A percentile compares a stretch with the other conserved stretches of the same genome.
Conservation (phyloP, 2,888 invertebrate genomes). For the Parthenolecanium corni region DNA sequence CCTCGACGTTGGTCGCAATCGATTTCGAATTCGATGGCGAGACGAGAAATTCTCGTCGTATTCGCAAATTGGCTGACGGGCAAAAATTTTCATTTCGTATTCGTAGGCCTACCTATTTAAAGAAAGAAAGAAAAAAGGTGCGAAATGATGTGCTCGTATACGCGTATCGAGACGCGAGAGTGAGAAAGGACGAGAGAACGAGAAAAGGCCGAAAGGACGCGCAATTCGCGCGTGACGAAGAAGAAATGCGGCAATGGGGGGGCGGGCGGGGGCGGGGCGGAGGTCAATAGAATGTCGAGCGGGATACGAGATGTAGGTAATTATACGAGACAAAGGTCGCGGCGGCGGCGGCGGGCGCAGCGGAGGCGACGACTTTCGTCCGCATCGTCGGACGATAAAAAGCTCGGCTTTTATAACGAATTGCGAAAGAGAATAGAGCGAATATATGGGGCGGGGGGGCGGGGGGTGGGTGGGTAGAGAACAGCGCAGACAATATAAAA, state of each 20-base stretch:
- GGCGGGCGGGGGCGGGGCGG: background rate
- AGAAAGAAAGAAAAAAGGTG: too few relatives aligned
- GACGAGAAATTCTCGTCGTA: too few relatives aligned
- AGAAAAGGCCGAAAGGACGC: background rate
- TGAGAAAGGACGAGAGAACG: background rate
- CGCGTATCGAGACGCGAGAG: too few relatives aligned
- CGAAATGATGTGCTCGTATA: too few relatives aligned
- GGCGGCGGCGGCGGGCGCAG: background rate
- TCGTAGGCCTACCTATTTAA: too few relatives aligned
- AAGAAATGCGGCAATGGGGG: background rate
- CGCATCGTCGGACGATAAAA: conserved; percentile 24
- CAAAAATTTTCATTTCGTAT: too few relatives aligned
- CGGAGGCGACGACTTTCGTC: background rate
- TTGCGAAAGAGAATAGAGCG: conserved; percentile 26
- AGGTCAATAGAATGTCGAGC: background rate
- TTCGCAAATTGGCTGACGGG: too few relatives aligned
- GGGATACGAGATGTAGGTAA: background rate
- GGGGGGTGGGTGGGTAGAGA: too few relatives aligned
- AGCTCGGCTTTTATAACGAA: conserved; percentile 28
- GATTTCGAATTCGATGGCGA: too few relatives aligned
- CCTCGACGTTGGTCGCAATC: too few relatives aligned
- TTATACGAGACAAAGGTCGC: background rate
- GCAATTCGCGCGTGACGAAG: background rate
- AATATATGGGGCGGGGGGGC: too few relatives aligned
- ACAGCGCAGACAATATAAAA: conserved; percentile 30